Evolutionary conservation across 2,888 invertebrate genomes (phyloP), one percentile per base, ranked within the genome.

Genomic region (Coecobrya sp.): DNA sequence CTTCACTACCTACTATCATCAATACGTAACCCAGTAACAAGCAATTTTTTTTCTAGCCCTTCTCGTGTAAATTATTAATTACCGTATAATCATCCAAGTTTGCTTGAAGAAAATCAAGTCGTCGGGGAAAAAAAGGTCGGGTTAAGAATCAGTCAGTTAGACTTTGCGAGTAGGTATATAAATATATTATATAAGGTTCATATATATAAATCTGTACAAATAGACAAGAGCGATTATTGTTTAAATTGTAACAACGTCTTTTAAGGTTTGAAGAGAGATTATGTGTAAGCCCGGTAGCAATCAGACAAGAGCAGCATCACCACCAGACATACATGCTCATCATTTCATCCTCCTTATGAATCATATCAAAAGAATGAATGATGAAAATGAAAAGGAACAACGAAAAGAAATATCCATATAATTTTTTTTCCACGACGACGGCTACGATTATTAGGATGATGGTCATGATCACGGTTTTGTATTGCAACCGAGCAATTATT

Each of bases 231-330:
- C 19, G 68, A 70, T 30, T 70, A 36, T n/a, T 70, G 30, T 36
- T 70, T 16, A 45, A 68, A 68, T 30, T 68, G 68, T 68, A 68
- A 36, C 30, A 36, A 27, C 36, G 30, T 19, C 36, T 22, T 13
- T 13, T 13, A n/a, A n/a, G 19, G 13, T 49, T 76, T 49, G 13
- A 86, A 1, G 25, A 86, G 27, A 36, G 73, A 73, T 10, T 49
- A 1, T 59, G 92, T 84, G 92, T 92, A 92, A 92, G 92, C 89
- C 92, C 85, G 30, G 92, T 89, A 89, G 92, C 90, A 62, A 65
- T 84, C 22, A 16, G 19, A 4, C n/a, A n/a, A 59, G 5, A 59
- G 62, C 25, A 65, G 27, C 1, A n/a, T n/a, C n/a, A 22, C 25
- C 10, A 65, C 84, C 84, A 88, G 86, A 84, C 85, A 25, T 27